Evolutionary conservation across 1,140 invertebrate genomes (phyloP).

Genomic region (Cryptotermes secundus): DNA sequence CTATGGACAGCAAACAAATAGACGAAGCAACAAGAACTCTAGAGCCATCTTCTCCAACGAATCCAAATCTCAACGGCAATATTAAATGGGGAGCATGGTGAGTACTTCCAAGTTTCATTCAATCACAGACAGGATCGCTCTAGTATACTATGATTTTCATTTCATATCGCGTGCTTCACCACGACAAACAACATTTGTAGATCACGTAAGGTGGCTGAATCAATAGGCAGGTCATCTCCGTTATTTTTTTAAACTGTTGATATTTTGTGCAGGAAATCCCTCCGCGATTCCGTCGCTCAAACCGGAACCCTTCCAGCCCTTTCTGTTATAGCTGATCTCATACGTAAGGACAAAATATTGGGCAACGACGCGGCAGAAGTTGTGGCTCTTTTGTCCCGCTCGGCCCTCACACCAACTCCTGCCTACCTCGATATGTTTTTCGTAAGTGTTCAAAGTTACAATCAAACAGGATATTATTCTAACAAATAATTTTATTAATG

Average conservation of each 20-base stretch:
- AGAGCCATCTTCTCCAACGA: conserved; percentile 43
- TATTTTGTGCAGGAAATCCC: conserved; percentile 53
- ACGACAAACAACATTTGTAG: too few species aligned
- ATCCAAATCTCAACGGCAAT: too few species aligned
- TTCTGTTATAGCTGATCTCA: conserved; percentile 58
- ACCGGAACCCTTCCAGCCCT: conserved; percentile 66
- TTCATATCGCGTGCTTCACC: too few species aligned
- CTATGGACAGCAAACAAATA: conserved; percentile 59
- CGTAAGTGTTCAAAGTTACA: conserved; percentile 49
- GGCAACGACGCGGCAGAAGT: conserved; percentile 57
- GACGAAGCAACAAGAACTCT: conserved; percentile 48
- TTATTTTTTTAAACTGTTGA: too few species aligned
- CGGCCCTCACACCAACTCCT: conserved; percentile 60
- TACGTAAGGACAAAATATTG: conserved; percentile 54
- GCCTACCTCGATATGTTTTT: conserved; percentile 60
- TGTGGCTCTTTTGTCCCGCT: conserved; percentile 51
- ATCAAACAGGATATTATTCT: too few species aligned
- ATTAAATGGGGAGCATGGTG: too few species aligned
- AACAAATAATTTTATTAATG: too few species aligned
- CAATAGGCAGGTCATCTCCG: too few species aligned
- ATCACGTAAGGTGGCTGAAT: too few species aligned
- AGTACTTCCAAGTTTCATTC: too few species aligned
- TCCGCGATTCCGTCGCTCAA: conserved; percentile 61
- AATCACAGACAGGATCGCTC: too few species aligned
- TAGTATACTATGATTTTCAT: too few species aligned